phyloP scores from a whole-genome alignment of 2,113 vertebrate species.

The Hiodon alosoides region DNA sequence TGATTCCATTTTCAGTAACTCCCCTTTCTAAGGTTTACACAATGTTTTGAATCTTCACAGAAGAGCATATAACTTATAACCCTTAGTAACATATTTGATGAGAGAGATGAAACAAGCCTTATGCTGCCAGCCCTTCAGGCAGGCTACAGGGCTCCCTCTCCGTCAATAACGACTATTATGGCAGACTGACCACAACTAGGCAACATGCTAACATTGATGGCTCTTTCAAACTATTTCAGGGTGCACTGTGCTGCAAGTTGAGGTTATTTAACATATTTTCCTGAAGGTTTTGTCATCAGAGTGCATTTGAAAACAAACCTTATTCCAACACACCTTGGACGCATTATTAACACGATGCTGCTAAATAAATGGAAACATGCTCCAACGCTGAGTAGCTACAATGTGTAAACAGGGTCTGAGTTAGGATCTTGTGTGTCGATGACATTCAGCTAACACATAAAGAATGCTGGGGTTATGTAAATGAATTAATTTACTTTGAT shows the following conservation, averaged over 20 bases:
- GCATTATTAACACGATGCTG: neutral
- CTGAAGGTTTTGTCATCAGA: conserved; percentile 6
- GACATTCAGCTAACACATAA: neutral
- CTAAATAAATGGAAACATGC: neutral
- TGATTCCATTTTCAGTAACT: conserved; percentile 5
- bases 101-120: neutral
- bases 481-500: conserved; percentile 74
- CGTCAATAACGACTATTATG: conserved; percentile 55
- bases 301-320: neutral
- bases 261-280: conserved; percentile 9
- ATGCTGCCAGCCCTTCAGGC: conserved; percentile 33
- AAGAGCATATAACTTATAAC: conserved; percentile 91
- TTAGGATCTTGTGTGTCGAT: neutral
- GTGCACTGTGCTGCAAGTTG: conserved; percentile 52
- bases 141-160: conserved; percentile 60
- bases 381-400: neutral
- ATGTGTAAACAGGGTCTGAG: neutral
- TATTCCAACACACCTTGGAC: neutral
- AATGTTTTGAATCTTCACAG: conserved; percentile 25
- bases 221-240: conserved; percentile 51
- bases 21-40: conserved; percentile 83
- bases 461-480: conserved; percentile 25
- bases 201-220: conserved; percentile 60
- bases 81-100: conserved; percentile 84
- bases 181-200: conserved; percentile 55